Conservation (phyloP, 2,797 vertebrate genomes). For the Spondyliosoma cantharus region DNA sequence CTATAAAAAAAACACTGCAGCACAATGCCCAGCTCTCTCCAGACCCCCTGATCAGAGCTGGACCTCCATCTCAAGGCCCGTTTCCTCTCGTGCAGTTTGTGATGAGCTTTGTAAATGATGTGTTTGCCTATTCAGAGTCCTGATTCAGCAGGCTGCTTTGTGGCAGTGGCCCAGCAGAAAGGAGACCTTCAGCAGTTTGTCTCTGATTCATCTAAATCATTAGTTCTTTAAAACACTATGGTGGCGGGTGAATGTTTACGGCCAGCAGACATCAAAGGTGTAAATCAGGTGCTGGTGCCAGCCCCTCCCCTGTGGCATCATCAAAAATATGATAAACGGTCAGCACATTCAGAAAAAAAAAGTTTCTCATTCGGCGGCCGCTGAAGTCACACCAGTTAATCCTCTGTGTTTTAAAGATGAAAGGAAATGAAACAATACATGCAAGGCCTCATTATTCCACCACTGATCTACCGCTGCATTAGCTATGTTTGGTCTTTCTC, state of each 20-base stretch:
- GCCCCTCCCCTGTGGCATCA: conserved; percentile 42
- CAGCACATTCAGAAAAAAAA: conserved; percentile 44
- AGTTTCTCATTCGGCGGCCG: conserved; percentile 37
- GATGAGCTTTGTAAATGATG: conserved; percentile 69
- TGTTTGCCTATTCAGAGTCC: conserved; percentile 62
- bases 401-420: conserved; percentile 28
- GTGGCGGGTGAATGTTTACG: conserved; percentile 62
- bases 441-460: conserved; percentile 34
- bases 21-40: conserved; percentile 7
- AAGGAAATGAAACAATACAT: conserved; percentile 47
- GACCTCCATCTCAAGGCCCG: conserved; percentile 33
- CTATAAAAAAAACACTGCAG: conserved; percentile 13
- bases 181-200: conserved; percentile 76
- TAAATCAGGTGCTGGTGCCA: conserved; percentile 59
- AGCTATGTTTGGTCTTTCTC: conserved; percentile 12
- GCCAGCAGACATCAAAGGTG: conserved; percentile 66
- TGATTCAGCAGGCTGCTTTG: conserved; percentile 70
- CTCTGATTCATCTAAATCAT: conserved; percentile 76
- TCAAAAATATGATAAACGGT: conserved; percentile 67
- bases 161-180: conserved; percentile 64
- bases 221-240: conserved; percentile 69
- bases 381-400: conserved; percentile 58
- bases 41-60: conserved; percentile 21
- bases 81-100: conserved; percentile 49
- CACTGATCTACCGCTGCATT: conserved; percentile 16